Evolutionary conservation across 2,797 vertebrate genomes (phyloP).

Genomic region (Pempheris klunzingeri): DNA sequence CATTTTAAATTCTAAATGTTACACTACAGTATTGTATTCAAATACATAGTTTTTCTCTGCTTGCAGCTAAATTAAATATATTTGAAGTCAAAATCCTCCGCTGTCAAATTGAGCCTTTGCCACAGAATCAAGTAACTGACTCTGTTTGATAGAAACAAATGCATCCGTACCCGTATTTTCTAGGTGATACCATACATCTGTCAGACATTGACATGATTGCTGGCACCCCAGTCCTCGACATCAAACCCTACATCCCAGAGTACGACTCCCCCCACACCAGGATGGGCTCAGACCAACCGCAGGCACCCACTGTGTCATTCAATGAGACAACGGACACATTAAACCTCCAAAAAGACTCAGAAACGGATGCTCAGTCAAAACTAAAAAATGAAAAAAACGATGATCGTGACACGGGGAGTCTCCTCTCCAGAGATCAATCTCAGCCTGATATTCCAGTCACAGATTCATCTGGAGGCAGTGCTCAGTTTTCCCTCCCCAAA

Average conservation of each 20-base stretch:
- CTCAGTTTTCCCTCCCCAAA: slow-evolving; percentile 31
- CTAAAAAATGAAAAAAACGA: slow-evolving; percentile 8
- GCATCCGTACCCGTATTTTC: slow-evolving; percentile 31
- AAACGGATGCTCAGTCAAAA: slow-evolving; percentile 23
- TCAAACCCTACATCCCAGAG: slow-evolving; percentile 93
- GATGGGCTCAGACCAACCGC: slow-evolving; percentile 6
- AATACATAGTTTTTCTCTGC: neutral
- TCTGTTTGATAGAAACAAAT: neutral
- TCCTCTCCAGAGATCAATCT: slow-evolving; percentile 14
- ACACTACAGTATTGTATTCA: neutral
- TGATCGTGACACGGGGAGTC: neutral
- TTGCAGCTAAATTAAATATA: neutral
- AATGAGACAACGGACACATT: slow-evolving; percentile 29
- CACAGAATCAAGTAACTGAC: neutral
- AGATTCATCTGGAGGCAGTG: neutral
- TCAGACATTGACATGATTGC: slow-evolving; percentile 92
- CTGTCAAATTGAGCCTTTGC: neutral
- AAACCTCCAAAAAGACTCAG: slow-evolving; percentile 1
- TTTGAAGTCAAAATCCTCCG: neutral
- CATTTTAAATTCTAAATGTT: neutral
- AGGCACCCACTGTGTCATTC: neutral
- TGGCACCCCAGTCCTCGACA: slow-evolving; percentile 91
- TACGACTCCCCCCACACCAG: slow-evolving; percentile 87
- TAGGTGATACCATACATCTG: slow-evolving; percentile 89
- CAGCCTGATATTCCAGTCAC: slow-evolving; percentile 3